Evolutionary conservation across 2,888 invertebrate species (phyloP).

Genomic region (Ichneumon xanthorius): DNA sequence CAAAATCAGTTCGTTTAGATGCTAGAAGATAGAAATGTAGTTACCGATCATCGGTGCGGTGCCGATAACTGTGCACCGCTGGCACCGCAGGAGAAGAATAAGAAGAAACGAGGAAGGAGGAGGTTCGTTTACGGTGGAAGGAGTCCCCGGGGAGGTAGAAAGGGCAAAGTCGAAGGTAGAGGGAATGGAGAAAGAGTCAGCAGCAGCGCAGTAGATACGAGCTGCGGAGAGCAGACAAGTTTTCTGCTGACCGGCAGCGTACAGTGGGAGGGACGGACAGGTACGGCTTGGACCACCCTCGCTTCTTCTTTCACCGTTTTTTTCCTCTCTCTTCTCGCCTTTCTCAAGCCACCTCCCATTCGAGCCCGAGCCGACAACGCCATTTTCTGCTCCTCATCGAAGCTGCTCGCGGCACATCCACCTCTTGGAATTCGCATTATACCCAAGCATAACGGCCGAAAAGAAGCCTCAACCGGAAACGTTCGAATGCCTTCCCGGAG

Average conservation of each 20-base stretch:
- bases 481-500: not conserved
- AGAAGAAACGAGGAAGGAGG: conserved; percentile 8
- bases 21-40: not conserved
- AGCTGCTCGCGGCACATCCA: not conserved
- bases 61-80: not conserved
- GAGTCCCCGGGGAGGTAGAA: conserved; percentile 23
- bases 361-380: conserved; percentile 35
- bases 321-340: conserved; percentile 13
- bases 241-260: conserved; percentile 53
- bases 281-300: conserved; percentile 40
- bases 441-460: conserved; percentile 7
- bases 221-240: conserved; percentile 53
- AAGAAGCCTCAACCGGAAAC: conserved; percentile 37
- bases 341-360: conserved; percentile 50
- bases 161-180: conserved; percentile 35
- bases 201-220: conserved; percentile 56
- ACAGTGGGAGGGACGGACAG: conserved; percentile 47
- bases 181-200: conserved; percentile 29
- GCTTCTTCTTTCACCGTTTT: conserved; percentile 42
- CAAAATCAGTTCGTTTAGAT: not conserved
- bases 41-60: not conserved
- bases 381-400: conserved; percentile 45
- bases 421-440: not conserved
- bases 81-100: not conserved
- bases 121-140: conserved; percentile 10